These are phyloP conservation scores for Elysia chlorotica DNA, from an alignment of 1,140 invertebrate genomes.

Conservation along the genomic window DNA sequence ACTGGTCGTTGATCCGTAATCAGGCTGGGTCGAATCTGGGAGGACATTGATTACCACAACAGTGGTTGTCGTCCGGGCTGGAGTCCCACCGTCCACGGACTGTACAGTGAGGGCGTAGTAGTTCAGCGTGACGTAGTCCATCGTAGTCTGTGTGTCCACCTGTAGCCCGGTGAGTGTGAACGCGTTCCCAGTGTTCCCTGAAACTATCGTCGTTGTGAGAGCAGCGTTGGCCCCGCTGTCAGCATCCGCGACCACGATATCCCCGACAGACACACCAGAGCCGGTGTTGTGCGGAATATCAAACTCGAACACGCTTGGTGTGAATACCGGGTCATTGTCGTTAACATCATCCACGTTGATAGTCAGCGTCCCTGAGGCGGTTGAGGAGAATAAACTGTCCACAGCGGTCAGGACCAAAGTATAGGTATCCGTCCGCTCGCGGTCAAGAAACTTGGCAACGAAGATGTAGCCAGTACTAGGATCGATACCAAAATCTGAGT, in stretches of 20 bases:
- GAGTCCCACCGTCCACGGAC: background rate
- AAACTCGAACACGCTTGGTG: background rate
- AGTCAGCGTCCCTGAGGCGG: background rate
- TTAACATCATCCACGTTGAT: slow-evolving; percentile 8
- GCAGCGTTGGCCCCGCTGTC: slow-evolving; percentile 1
- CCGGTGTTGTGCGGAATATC: background rate
- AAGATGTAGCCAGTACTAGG: background rate
- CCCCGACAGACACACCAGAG: background rate
- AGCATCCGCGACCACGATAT: background rate
- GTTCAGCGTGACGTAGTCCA: background rate
- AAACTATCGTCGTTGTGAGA: background rate
- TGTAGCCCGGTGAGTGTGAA: background rate
- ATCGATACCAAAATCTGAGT: background rate
- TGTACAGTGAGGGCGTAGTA: background rate
- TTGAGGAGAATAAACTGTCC: background rate
- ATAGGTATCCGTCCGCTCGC: background rate
- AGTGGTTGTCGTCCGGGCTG: background rate
- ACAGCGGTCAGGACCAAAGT: background rate
- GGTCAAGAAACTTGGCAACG: background rate
- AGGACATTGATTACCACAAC: slow-evolving; percentile 6
- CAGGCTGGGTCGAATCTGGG: background rate
- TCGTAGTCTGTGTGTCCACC: background rate
- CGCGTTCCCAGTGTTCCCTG: background rate
- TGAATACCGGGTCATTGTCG: slow-evolving; percentile 7
- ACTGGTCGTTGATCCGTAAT: background rate